Base-by-base conservation (phyloP, 2,113 vertebrate genomes). In the Alouatta palliata region DNA sequence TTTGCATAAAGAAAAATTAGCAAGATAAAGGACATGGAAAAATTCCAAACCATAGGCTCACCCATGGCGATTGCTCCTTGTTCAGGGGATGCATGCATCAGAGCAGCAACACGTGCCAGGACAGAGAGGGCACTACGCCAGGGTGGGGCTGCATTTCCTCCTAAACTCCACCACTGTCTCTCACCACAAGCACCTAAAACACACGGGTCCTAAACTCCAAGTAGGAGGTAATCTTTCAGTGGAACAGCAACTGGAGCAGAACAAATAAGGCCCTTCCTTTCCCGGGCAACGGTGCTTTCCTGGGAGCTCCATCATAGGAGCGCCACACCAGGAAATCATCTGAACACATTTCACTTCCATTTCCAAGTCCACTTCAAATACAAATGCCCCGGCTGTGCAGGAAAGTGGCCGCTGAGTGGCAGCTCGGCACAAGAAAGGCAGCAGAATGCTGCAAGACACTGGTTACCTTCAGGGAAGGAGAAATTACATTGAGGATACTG, bases 401-500 rank as follows among this genome's bases (percentile, higher is more conserved):
- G 20, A 6, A 56, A 54, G 77, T 45, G 81, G 54, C 37, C 13
- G 23, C n/a, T 30, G 25, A 40, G 35, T 58, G 56, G 66, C 16
- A 30, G 47, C 30, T 37, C 19, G 0, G 54, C 54, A 11, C 75
- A 47, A 14, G 23, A 80, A 47, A 64, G 84, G 37, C 35, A 82
- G 23, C 40, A 0, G 23, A 66, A 43, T 12, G 30, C 58, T 58
- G 1, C 3, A 20, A 37, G 19, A 12, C 32, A 35, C 0, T 6
- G 56, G 21, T 64, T 17, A 40, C 32, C 35, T 12, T 20, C 21
- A 37, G 8, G n/a, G 88, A 9, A 56, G 14, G 2, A 12, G 76
- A 82, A 58, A 68, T 5, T 1, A 21, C 1, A 17, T 0, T 3
- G 32, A 80, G 47, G 54, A 21, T 4, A 35, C 71, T 0, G 25